Percentiles rank a stretch among this genome's conserved stretches.
phyloP scores from a whole-genome alignment of 2,888 invertebrate species.

The Ceramica pisi region DNA sequence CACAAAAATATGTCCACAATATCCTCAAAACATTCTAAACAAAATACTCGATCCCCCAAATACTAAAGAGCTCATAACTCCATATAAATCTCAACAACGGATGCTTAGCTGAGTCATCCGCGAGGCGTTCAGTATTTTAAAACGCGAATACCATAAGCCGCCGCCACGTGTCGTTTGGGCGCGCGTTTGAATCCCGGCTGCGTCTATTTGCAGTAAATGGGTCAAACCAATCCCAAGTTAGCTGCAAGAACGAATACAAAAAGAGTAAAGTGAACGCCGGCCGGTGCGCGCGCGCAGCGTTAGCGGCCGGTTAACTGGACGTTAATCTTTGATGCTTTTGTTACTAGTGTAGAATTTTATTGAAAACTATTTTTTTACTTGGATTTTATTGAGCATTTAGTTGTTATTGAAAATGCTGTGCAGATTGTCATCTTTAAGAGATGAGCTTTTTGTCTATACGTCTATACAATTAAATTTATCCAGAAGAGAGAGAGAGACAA shows the following conservation, averaged over 20 bases:
- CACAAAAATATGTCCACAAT: background rate
- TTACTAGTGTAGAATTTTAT: no score
- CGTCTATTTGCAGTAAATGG: conserved; percentile 89
- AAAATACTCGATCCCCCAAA: background rate
- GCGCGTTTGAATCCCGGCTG: conserved; percentile 81
- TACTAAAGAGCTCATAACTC: conserved; percentile 10
- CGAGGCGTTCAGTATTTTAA: conserved; percentile 57
- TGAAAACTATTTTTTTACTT: no score
- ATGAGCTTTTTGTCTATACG: no score
- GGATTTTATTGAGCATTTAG: no score
- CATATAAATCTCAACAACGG: conserved; percentile 45
- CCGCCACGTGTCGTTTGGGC: conserved; percentile 79
- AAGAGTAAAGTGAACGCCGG: conserved; percentile 86
- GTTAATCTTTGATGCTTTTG: conserved; percentile 42
- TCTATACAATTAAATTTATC: no score
- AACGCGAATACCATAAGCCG: conserved; percentile 64
- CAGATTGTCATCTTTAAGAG: no score
- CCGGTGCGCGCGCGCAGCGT: conserved; percentile 61
- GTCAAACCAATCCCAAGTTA: conserved; percentile 89
- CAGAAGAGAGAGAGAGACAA: no score
- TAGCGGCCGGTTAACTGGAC: conserved; percentile 42
- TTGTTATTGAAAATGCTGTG: background rate
- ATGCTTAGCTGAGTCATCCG: conserved; percentile 59
- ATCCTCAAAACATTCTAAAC: background rate
- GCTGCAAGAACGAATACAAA: conserved; percentile 90